Base-by-base conservation (phyloP, 2,888 invertebrate species). In the Nowickia ferox region DNA sequence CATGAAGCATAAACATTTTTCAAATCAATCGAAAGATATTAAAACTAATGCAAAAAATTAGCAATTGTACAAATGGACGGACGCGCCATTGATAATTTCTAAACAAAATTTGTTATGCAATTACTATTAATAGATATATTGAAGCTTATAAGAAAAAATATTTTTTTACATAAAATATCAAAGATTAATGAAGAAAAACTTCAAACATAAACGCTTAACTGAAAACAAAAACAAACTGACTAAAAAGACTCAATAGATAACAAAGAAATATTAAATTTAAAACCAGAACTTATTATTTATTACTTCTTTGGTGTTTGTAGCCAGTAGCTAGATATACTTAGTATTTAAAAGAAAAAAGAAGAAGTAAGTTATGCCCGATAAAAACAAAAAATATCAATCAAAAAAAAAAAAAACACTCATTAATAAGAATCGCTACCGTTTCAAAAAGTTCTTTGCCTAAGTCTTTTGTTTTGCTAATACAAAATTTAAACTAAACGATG, bases 201-300 rank as follows among this genome's bases (percentile, higher is more conserved):
- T 40, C 5, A 75, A 78, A 75, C 38, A 38, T 79, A 65, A 57
- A 83, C 76, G 79, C 83, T 68, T 76, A 68, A 79, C 66, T 79
- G 66, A 61, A 72, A 74, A 59, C 19, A 40, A 17, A 13, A 19
- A 48, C 44, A 8, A 46, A 6, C n/a, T n/a, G n/a, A 6, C 11
- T 38, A n/a, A 9, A 19, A 42, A 40, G 11, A 11, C 17, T 15
- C n/a, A 9, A 42, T 11, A 40, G 5, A 61, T 11, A 15, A 17
- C 40, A 9, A 17, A n/a, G 17, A 61, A 40, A 40, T 40, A 5
- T 40, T n/a, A 44, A 44, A 10, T 1, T 10, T 1, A 22, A 65
- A 65, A 15, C 22, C 15, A 65, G 22, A 65, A 65, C 9, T 40
- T 2, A n/a, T 10, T 59, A 38, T 9, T 38, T 9, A 38, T 9